Evolutionary conservation across 2,888 invertebrate species (phyloP).

Genomic region (Ophonus ardosiacus): DNA sequence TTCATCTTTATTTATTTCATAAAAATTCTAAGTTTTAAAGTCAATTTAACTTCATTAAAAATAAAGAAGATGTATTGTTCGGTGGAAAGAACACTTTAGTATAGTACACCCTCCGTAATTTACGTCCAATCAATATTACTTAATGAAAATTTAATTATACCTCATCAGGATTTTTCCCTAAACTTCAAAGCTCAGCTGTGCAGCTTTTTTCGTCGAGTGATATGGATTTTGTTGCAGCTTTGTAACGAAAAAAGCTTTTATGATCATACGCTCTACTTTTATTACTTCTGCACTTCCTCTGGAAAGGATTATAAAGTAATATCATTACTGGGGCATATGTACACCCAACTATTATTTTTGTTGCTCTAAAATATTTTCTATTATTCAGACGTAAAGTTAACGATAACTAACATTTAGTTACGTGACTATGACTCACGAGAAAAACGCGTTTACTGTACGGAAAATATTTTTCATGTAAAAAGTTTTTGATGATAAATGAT

Average conservation of each 20-base stretch:
- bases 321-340: neutral
- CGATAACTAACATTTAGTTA: neutral
- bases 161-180: neutral
- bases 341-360: neutral
- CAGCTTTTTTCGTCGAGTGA: slow-evolving; percentile 2
- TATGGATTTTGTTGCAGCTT: slow-evolving; percentile 22
- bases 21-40: neutral
- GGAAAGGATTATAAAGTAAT: slow-evolving; percentile 20
- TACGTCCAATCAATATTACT: slow-evolving; percentile 14
- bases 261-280: slow-evolving; percentile 28
- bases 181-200: slow-evolving; percentile 34
- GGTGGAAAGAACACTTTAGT: neutral
- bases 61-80: neutral
- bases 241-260: slow-evolving; percentile 27
- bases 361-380: neutral
- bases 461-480: neutral
- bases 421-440: neutral
- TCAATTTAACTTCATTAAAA: neutral
- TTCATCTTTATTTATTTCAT: neutral
- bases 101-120: neutral
- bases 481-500: slow-evolving; percentile 29
- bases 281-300: neutral
- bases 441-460: neutral
- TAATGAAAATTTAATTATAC: slow-evolving; percentile 35
- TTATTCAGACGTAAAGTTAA: neutral